Evolutionary conservation across 2,888 invertebrate species (phyloP).

Genomic region (Calameuta filiformis): DNA sequence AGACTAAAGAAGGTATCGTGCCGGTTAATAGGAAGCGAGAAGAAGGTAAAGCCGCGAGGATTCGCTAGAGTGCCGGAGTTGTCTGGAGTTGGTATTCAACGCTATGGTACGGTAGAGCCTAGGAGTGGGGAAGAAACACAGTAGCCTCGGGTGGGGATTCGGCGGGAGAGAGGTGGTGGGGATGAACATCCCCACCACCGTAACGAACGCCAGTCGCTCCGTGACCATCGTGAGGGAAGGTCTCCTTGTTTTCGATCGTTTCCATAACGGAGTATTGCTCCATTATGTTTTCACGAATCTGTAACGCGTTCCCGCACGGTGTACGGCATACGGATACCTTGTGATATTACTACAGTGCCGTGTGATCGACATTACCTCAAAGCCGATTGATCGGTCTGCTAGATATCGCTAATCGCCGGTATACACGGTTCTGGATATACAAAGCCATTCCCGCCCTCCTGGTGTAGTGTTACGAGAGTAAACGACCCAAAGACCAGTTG

Average conservation of each 20-base stretch:
- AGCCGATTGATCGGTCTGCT: background rate
- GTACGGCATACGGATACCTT: background rate
- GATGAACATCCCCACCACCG: background rate
- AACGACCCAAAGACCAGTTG: background rate
- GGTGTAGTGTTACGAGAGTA: background rate
- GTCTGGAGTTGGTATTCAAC: background rate
- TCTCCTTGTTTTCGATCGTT: slow-evolving; percentile 25
- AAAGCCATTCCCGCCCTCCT: background rate
- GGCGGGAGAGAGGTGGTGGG: background rate
- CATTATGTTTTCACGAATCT: background rate
- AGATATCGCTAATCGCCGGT: background rate
- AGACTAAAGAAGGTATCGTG: slow-evolving; percentile 63
- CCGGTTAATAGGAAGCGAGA: slow-evolving; percentile 57
- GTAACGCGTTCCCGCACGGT: background rate
- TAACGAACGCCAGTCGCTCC: slow-evolving; percentile 52
- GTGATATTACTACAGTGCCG: background rate
- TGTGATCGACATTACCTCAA: background rate
- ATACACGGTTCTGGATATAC: background rate
- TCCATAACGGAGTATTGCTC: background rate
- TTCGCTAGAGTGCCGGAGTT: background rate
- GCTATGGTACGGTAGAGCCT: background rate
- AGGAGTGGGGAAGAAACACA: background rate
- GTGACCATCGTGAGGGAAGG: slow-evolving; percentile 48
- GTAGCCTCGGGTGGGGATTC: background rate
- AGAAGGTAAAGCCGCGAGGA: background rate